phyloP scores from a whole-genome alignment of 2,888 invertebrate genomes.

The Rutpela maculata region DNA sequence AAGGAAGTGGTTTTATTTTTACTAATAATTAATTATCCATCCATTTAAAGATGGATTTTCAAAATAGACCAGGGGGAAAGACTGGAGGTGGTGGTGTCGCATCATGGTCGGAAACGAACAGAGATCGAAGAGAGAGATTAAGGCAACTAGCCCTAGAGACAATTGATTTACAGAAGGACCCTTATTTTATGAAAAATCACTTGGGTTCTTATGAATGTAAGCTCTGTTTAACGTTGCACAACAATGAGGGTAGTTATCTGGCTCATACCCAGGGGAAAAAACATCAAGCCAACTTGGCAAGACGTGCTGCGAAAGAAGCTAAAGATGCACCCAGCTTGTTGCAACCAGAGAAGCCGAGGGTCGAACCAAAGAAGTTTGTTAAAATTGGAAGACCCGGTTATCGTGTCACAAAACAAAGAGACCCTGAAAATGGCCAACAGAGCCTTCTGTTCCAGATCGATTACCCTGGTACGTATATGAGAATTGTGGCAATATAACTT shows the following conservation, averaged over 20 bases:
- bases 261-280: constrained; percentile 98
- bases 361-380: constrained; percentile 99
- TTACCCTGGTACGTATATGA: constrained; percentile 81
- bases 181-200: constrained; percentile 99
- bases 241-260: constrained; percentile 99
- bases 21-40: background rate
- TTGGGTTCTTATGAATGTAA: constrained; percentile 98
- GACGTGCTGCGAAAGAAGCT: constrained; percentile 98
- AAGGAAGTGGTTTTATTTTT: background rate
- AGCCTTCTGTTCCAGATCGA: constrained; percentile 98
- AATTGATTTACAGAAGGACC: constrained; percentile 99
- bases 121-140: constrained; percentile 95
- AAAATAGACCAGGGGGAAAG: constrained; percentile 98
- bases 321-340: constrained; percentile 96
- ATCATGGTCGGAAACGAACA: constrained; percentile 98
- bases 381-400: constrained; percentile 99
- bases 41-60: constrained; percentile 94
- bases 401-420: constrained; percentile 98
- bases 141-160: constrained; percentile 98
- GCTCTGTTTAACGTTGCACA: constrained; percentile 97
- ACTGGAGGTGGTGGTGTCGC: constrained; percentile 99
- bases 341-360: constrained; percentile 95
- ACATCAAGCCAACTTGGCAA: constrained; percentile 98
- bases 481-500: background rate
- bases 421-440: constrained; percentile 96